These are phyloP conservation scores for Lithosia quadra DNA, from an alignment of 2,888 invertebrate species.

Conservation along the genomic window DNA sequence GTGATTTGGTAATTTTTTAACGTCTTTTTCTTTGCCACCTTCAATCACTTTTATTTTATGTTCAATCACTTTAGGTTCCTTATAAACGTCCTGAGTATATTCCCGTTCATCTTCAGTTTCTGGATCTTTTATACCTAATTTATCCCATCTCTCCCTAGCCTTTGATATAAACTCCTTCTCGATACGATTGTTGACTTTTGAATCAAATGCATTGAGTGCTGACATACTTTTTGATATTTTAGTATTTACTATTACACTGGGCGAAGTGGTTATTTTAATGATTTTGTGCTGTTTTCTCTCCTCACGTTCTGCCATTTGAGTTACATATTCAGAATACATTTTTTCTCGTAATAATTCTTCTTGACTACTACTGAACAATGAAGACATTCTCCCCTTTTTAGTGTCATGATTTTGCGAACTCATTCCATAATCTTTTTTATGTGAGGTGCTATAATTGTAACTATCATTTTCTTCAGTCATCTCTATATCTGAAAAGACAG, in stretches of 20 bases:
- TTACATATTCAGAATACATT: slow-evolving; percentile 95
- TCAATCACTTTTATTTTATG: slow-evolving; percentile 89
- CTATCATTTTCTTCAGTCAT: slow-evolving; percentile 58
- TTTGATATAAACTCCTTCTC: slow-evolving; percentile 93
- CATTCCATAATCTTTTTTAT: slow-evolving; percentile 78
- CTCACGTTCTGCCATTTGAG: slow-evolving; percentile 92
- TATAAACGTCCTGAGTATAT: slow-evolving; percentile 66
- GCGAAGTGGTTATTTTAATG: slow-evolving; percentile 91
- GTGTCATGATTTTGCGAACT: slow-evolving; percentile 48
- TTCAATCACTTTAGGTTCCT: slow-evolving; percentile 77
- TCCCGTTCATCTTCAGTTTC: slow-evolving; percentile 88
- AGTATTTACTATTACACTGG: slow-evolving; percentile 52
- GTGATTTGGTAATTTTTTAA: slow-evolving; percentile 91
- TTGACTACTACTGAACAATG: slow-evolving; percentile 88
- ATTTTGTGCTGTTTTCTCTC: slow-evolving; percentile 93
- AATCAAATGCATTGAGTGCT: slow-evolving; percentile 68
- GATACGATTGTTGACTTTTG: slow-evolving; percentile 85
- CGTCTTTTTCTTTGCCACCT: slow-evolving; percentile 87
- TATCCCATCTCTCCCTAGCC: slow-evolving; percentile 90
- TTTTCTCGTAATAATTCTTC: slow-evolving; percentile 91
- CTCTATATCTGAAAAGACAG: slow-evolving; percentile 76
- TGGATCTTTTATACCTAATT: slow-evolving; percentile 90
- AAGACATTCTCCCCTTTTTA: slow-evolving; percentile 65
- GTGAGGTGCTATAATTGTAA: slow-evolving; percentile 76
- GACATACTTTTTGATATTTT: slow-evolving; percentile 77